Evolutionary conservation across 2,888 invertebrate genomes (phyloP).

Genomic region (Acrobasis repandana): DNA sequence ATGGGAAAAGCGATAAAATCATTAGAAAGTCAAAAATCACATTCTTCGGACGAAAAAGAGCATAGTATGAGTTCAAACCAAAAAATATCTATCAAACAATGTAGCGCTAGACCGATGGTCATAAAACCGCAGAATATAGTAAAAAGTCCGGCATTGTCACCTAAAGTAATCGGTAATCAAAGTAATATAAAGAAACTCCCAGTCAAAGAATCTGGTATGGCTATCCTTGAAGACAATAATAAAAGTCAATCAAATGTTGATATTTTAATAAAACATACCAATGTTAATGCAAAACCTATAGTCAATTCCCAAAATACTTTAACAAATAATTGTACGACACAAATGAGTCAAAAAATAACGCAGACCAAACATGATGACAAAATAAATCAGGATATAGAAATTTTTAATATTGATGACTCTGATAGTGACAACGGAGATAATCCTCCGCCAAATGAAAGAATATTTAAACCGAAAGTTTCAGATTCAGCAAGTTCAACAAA

Average conservation of each 20-base stretch:
- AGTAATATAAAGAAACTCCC: slow-evolving; percentile 6
- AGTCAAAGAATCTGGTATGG: slow-evolving; percentile 8
- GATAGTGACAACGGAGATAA: slow-evolving; percentile 59
- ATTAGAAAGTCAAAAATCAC: slow-evolving; percentile 21
- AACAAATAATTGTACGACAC: slow-evolving; percentile 26
- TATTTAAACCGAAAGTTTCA: slow-evolving; percentile 26
- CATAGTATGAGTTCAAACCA: slow-evolving; percentile 5
- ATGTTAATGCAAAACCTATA: slow-evolving; percentile 59
- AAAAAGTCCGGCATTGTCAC: slow-evolving; percentile 6
- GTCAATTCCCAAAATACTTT: slow-evolving; percentile 34
- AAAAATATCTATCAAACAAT: background rate
- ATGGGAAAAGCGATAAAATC: slow-evolving; percentile 34
- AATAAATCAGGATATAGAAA: slow-evolving; percentile 59
- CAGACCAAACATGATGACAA: slow-evolving; percentile 35
- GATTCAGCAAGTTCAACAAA: slow-evolving; percentile 28
- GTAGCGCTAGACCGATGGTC: background rate
- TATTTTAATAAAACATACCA: slow-evolving; percentile 56
- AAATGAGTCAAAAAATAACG: background rate
- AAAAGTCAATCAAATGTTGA: slow-evolving; percentile 44
- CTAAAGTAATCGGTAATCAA: background rate
- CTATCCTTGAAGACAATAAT: slow-evolving; percentile 29
- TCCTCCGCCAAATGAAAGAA: slow-evolving; percentile 20
- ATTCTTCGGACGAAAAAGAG: slow-evolving; percentile 33
- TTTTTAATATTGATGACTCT: slow-evolving; percentile 72
- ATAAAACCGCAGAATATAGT: slow-evolving; percentile 6